A percentile compares a stretch with the other conserved stretches of the same genome.
phyloP scores from a whole-genome alignment of 2,888 invertebrate genomes.

The Machimus rusticus region DNA sequence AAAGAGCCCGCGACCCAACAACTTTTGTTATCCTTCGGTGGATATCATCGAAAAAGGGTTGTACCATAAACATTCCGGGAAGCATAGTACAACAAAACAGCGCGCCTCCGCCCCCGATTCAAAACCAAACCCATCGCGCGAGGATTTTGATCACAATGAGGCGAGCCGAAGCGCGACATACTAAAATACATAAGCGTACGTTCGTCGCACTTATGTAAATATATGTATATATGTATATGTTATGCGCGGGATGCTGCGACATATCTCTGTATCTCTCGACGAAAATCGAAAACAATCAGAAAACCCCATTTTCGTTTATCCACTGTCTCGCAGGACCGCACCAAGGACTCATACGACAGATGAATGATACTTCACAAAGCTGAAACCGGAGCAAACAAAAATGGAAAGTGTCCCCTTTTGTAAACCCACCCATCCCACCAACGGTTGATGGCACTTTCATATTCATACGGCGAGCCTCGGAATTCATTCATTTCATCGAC shows the following conservation, averaged over 20 bases:
- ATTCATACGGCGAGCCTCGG: constrained; percentile 9
- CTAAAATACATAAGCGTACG: background rate
- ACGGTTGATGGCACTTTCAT: background rate
- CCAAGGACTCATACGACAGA: background rate
- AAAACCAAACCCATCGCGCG: background rate
- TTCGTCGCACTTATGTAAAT: background rate
- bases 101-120: too few species aligned
- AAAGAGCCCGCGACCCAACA: constrained; percentile 30
- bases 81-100: constrained; percentile 20
- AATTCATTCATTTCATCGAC: constrained; percentile 29
- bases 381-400: constrained; percentile 5
- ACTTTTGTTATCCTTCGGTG: constrained; percentile 39
- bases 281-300: constrained; percentile 41
- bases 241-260: background rate
- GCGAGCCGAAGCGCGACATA: background rate
- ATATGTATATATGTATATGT: background rate
- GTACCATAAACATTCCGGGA: constrained; percentile 34
- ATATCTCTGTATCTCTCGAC: background rate
- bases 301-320: constrained; percentile 27
- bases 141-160: constrained; percentile 29
- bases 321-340: constrained; percentile 28
- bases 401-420: background rate
- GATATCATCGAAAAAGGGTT: constrained; percentile 25
- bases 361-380: constrained; percentile 19
- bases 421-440: too few species aligned